phyloP scores from a whole-genome alignment of 2,888 invertebrate species.

The Pteria penguin region DNA sequence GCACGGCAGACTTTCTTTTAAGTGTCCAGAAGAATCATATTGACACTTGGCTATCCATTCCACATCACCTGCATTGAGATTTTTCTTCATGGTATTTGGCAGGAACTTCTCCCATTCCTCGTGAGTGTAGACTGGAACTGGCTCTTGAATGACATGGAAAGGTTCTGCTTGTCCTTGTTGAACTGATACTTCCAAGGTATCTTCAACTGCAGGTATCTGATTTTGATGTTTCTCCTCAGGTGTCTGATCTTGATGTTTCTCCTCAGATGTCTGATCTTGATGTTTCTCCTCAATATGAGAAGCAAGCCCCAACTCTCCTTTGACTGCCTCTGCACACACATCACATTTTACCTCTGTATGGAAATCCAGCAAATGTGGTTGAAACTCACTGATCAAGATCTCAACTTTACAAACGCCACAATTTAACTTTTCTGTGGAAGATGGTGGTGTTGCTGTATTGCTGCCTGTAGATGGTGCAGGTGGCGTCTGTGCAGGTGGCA shows the following conservation, averaged over 20 bases:
- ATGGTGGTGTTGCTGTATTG: not conserved
- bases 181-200: not conserved
- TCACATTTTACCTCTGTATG: slow-evolving; percentile 7
- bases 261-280: too few relatives aligned
- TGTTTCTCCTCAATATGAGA: not conserved
- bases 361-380: not conserved
- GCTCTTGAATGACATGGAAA: not conserved
- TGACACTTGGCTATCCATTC: not conserved
- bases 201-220: too few relatives aligned
- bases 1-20: not conserved
- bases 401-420: not conserved
- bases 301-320: not conserved
- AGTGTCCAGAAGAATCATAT: not conserved
- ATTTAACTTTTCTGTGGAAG: not conserved
- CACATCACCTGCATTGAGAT: not conserved
- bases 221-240: too few relatives aligned
- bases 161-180: not conserved
- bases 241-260: too few relatives aligned
- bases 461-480: too few relatives aligned
- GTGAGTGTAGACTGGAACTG: not conserved
- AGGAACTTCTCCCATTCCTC: not conserved
- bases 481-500: too few relatives aligned
- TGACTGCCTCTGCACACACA: not conserved
- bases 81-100: not conserved
- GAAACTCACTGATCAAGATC: not conserved